Base-by-base conservation (phyloP, 2,888 invertebrate genomes). In the Mamestra brassicae region DNA sequence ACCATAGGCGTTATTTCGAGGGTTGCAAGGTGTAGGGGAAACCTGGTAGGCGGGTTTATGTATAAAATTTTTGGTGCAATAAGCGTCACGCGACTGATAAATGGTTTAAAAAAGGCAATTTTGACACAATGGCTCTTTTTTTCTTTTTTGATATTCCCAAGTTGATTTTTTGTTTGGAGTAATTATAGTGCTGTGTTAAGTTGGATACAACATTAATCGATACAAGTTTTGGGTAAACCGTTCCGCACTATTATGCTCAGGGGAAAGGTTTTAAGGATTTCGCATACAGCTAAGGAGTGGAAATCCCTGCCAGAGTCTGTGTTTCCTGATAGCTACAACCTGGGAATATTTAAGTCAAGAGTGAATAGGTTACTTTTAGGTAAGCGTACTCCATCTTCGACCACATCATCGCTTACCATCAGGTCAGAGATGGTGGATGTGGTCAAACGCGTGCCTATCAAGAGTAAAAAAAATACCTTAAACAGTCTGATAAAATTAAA, bases 11-110 rank as follows among this genome's bases (percentile, higher is more conserved):
- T 88, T 92, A 89, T 85, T 80, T 72, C 78, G 76, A 74, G 83
- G 87, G 87, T 76, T 74, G 84, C 85, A 89, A 89, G 87, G 88
- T 91, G 89, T 88, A 34, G 71, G 66, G 65, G 76, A n/a, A 75
- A 77, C 62, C 61, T 42, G 34, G 78, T 74, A 83, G 83, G 86
- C 86, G 90, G 89, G 87, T 88, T 89, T 90, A 87, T 90, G 80
- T 93, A 92, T 92, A 90, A 91, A 91, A 92, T 91, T 89, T 89
- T 89, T 85, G 83, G 87, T 86, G 86, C 84, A 78, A 88, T 88
- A 82, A 85, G 83, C 89, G 71, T 75, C 85, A 87, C 87, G 86
- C 80, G 76, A 83, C 71, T 64, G 17, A 72, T 77, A 88, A 82
- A 45, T 64, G 36, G 17, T 50, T 79, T 45, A 15, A 61, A 74